phyloP scores from a whole-genome alignment of 2,113 vertebrate species.

The Coracopsis vasa region DNA sequence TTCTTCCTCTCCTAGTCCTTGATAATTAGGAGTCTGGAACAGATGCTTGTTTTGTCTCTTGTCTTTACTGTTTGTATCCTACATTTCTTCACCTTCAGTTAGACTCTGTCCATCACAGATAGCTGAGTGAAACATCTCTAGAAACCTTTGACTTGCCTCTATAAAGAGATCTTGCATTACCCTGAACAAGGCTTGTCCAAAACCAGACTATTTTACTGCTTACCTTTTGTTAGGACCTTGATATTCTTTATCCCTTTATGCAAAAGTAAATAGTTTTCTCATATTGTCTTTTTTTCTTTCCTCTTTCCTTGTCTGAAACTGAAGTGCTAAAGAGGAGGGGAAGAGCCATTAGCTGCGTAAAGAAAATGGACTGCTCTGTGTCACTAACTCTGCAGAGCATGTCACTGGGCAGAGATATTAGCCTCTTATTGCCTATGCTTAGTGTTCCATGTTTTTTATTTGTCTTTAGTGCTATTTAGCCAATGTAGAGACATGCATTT shows the following conservation, averaged over 20 bases:
- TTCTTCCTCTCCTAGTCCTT: neutral
- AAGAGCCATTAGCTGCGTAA: neutral
- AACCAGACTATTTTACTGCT: neutral
- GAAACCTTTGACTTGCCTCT: neutral
- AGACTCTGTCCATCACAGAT: neutral
- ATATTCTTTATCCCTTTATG: neutral
- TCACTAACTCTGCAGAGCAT: conserved; percentile 23
- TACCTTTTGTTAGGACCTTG: neutral
- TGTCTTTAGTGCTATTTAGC: conserved; percentile 44
- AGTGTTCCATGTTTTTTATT: conserved; percentile 29
- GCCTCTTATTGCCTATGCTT: neutral
- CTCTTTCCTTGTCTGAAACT: neutral
- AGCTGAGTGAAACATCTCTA: neutral
- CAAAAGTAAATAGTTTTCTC: neutral
- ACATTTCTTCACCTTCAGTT: neutral
- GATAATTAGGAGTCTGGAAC: neutral
- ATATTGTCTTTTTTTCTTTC: neutral
- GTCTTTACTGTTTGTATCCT: neutral
- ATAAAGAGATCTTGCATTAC: neutral
- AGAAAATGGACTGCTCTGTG: conserved; percentile 41
- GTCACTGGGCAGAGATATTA: conserved; percentile 9
- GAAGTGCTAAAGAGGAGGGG: neutral
- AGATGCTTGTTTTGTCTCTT: neutral
- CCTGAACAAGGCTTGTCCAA: neutral
- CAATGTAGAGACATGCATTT: conserved; percentile 19